Base-by-base conservation (phyloP, 2,888 invertebrate species). In the Andrena camellia region DNA sequence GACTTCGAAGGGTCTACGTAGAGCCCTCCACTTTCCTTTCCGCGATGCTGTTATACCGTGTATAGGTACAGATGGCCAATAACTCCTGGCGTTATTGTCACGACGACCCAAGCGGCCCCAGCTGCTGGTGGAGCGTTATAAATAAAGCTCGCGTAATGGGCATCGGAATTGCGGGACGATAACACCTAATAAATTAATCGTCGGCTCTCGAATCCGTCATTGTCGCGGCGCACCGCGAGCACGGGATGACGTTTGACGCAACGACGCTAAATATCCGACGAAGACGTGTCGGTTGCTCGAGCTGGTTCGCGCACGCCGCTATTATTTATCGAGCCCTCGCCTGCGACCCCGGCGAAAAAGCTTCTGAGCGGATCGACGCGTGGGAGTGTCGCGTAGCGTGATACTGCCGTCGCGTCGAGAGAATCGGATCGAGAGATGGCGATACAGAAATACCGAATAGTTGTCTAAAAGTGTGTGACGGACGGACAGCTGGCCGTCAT, bases 401-500 rank as follows among this genome's bases (percentile, higher is more conserved):
- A 76, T 84, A 68, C 66, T 71, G 64, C 62, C 75, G 75, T 54
- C 66, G 64, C 63, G 33, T 26, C 13, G 17, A 26, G 76, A 68
- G 76, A 80, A 87, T 88, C 86, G 83, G 83, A 87, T 88, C 86
- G 86, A 84, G 84, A 86, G 86, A 90, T 90, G 89, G 89, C 87
- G 91, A 92, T 92, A 90, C 92, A 89, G 90, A 91, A 90, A 90
- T 90, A 90, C 90, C 90, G 89, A 89, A 91, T 91, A 90, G 89
- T 91, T 90, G 90, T 92, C 92, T 91, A 92, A 92, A 93, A 92
- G 88, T 92, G 91, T 91, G 90, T 91, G 93, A 92, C 91, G 92
- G 93, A 93, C 91, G 90, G 94, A 93, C 94, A 93, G 94, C 94
- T 94, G 93, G 93, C 93, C 93, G 94, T 94, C 94, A 94, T 94